Evolutionary conservation across 2,888 invertebrate genomes (phyloP), one percentile per base, ranked within the genome.

Genomic region (Leuctra nigra): DNA sequence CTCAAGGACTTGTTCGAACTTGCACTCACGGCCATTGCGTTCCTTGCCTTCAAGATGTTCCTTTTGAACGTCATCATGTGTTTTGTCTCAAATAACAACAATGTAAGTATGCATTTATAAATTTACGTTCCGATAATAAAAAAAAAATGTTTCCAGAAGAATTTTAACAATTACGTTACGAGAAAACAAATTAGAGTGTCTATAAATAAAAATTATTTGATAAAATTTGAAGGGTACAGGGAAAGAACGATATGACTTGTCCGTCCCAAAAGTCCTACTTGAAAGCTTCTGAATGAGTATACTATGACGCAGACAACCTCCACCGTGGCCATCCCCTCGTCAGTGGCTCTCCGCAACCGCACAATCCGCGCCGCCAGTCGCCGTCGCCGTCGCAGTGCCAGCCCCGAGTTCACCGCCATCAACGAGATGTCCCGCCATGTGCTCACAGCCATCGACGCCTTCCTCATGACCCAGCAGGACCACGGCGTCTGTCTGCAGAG

Each of bases 31-130:
- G 88, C 88, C 0, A 76, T 91, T 35, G 90, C 90, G 0, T 90
- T 86, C 66, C 70, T 90, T 9, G 86, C 89, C 0, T 91, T 91
- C 65, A 87, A 87, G 25, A 81, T 88, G 75, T 91, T 91, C 64
- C 75, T 87, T 13, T 75, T 90, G 46, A 88, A 91, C 69, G 81
- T 90, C 13, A 75, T 89, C 7, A 84, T 90, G 83, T 86, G 86
- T 66, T 82, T 87, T 50, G 79, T 81, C 44, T 44, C 44, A 6
- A 44, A 44, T 20, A 44, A 44, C 23, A 44, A 44, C 38, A 7
- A 38, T 38, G 9, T 38, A 29, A 7, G 29, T 29, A 7, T 29
- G 29, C 29, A 29, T 7, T 29, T 29, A 29, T 29, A 29, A 29
- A 29, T 29, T 29, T 11, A 29, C 29, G 6, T 29, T 11, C 11